Evolutionary conservation across 1,140 invertebrate genomes (phyloP), one percentile per base, ranked within the genome.

Genomic region (Drosophila repletoides): DNA sequence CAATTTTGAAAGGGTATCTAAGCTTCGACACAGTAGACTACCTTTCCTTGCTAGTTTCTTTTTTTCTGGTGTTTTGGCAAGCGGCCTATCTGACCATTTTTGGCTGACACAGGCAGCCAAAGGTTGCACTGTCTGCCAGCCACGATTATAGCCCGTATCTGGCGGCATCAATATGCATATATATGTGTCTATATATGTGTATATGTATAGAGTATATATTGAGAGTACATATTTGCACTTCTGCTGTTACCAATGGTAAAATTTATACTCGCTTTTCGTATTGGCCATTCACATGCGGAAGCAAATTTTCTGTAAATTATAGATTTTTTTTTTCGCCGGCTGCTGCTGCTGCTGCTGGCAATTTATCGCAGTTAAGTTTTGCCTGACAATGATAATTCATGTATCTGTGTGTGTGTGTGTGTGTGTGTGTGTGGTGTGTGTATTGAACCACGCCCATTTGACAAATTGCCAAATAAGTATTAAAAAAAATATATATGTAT

Each of bases 251-350:
- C 33, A 68, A 24, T 48, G 58, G 15, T 51, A 76, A 59, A 43
- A 66, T 73, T 43, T 76, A 65, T 70, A 74, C 72, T 65, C 38
- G 19, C 10, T 15, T 43, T 33, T n/a, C n/a, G 60, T 26, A 64
- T 56, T 51, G 34, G n/a, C n/a, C 64, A 43, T 76, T 83, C 53
- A 65, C 45, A 56, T 45, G 70, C 79, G 79, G 79, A 83, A 84
- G 72, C 74, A 72, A 83, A 84, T 83, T 86, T 83, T 86, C 75
- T 84, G 80, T 75, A 86, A 86, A 84, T 86, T 84, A 84, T 84
- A 84, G 70, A 84, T 86, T 79, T 83, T 79, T 63, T 67, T 58
- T 40, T 21, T 38, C 6, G 14, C 34, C 63, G 43, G 48, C 52
- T 75, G 34, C 34, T 19, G 19, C 51, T 43, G 46, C 72, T 76